Evolutionary conservation across 2,888 invertebrate genomes (phyloP).

Genomic region (Spisula subtruncata): DNA sequence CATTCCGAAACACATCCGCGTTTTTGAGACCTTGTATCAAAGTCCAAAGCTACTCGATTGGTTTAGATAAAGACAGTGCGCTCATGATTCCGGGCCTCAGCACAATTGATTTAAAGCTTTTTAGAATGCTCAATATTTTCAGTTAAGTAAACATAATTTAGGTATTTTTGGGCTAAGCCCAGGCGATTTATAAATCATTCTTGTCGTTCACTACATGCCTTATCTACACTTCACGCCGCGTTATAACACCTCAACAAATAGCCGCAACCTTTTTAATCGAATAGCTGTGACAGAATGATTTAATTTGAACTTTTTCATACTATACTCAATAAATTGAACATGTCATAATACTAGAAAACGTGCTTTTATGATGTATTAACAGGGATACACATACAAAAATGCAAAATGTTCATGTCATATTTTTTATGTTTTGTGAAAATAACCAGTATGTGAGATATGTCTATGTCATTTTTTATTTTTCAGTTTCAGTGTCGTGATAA

Average conservation of each 20-base stretch:
- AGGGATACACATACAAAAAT: not conserved
- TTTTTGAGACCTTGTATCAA: not conserved
- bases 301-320: slow-evolving; percentile 25
- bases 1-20: not conserved
- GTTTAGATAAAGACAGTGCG: not conserved
- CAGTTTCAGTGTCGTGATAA: not conserved
- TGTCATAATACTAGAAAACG: slow-evolving; percentile 19
- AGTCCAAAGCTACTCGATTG: not conserved
- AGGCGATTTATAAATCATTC: slow-evolving; percentile 62
- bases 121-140: slow-evolving; percentile 45
- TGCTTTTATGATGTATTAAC: not conserved
- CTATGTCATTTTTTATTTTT: slow-evolving; percentile 10
- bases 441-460: not conserved
- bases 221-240: slow-evolving; percentile 52
- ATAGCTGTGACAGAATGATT: not conserved
- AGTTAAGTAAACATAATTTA: slow-evolving; percentile 56
- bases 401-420: slow-evolving; percentile 15
- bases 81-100: not conserved
- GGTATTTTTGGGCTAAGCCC: slow-evolving; percentile 53
- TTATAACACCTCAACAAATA: slow-evolving; percentile 51
- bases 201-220: slow-evolving; percentile 60
- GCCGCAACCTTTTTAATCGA: slow-evolving; percentile 44
- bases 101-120: slow-evolving; percentile 16
- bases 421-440: not conserved
- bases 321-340: not conserved